A percentile compares a stretch with the other conserved stretches of the same genome.
These are phyloP conservation scores for Schlechtendalia chinensis DNA, from an alignment of 1,140 invertebrate genomes.

Conservation along the genomic window DNA sequence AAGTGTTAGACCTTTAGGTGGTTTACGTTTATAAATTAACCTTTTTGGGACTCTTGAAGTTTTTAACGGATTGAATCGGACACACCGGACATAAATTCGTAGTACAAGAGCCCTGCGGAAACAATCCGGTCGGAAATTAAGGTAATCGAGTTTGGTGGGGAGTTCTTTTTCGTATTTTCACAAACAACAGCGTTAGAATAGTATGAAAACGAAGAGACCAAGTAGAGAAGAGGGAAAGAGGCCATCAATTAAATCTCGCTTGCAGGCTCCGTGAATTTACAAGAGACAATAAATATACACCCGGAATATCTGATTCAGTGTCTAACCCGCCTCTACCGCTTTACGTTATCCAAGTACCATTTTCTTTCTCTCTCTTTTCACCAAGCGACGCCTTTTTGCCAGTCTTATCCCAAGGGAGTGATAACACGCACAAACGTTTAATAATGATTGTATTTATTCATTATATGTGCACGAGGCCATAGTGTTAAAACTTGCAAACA, in stretches of 20 bases:
- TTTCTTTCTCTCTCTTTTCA: constrained; percentile 21
- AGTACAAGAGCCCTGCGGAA: constrained; percentile 33
- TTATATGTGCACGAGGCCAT: neutral
- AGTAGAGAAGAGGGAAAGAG: neutral
- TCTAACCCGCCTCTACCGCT: neutral
- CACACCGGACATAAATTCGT: constrained; percentile 41
- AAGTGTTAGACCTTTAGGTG: constrained; percentile 13
- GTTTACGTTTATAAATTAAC: constrained; percentile 42
- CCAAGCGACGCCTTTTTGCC: constrained; percentile 16
- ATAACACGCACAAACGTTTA: constrained; percentile 20
- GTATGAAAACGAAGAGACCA: neutral
- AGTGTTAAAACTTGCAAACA: neutral
- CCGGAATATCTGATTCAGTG: constrained; percentile 35
- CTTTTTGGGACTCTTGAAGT: constrained; percentile 15
- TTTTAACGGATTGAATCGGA: constrained; percentile 46
- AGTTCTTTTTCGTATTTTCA: constrained; percentile 39
- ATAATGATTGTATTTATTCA: constrained; percentile 41
- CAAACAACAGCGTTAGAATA: neutral
- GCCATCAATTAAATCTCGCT: constrained; percentile 43
- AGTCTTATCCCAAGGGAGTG: constrained; percentile 15
- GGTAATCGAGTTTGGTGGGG: constrained; percentile 43
- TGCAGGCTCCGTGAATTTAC: constrained; percentile 39
- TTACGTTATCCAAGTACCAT: neutral
- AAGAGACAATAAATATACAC: constrained; percentile 47
- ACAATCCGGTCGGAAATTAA: constrained; percentile 46